Conservation (phyloP, 2,888 invertebrate genomes). For the Megalurothrips usitatus region DNA sequence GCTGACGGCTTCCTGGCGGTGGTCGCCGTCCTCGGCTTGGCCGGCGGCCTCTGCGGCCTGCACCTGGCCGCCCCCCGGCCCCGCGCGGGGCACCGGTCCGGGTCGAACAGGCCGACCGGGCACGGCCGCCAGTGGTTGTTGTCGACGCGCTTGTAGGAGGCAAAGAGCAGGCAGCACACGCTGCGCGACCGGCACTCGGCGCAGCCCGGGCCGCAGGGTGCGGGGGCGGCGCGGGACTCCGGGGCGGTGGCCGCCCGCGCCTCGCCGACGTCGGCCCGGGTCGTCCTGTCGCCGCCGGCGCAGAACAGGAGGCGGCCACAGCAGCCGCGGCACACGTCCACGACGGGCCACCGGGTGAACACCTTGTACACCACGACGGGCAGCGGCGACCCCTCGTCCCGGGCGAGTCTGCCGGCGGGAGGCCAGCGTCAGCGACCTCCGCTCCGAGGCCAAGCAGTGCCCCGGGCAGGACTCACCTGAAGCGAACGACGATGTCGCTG, state of each 20-base stretch:
- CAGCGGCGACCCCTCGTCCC: not conserved
- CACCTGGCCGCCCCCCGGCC: not conserved
- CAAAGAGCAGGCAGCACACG: slow-evolving; percentile 1
- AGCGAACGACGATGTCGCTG: slow-evolving; percentile 15
- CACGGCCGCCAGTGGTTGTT: slow-evolving; percentile 13
- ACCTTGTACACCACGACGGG: slow-evolving; percentile 13
- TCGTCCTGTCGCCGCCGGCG: too few species aligned
- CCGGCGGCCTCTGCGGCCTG: not conserved
- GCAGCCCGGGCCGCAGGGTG: not conserved
- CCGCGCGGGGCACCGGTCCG: not conserved
- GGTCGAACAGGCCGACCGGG: not conserved
- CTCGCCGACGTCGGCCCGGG: not conserved
- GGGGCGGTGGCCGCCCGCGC: not conserved
- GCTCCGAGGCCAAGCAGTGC: too few species aligned
- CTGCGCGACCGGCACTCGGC: not conserved
- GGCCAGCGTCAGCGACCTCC: too few species aligned
- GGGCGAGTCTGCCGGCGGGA: not conserved
- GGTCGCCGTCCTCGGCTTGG: too few species aligned
- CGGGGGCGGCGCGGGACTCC: not conserved
- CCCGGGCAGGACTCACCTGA: too few species aligned
- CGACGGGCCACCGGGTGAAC: slow-evolving; percentile 1
- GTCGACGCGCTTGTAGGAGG: slow-evolving; percentile 18
- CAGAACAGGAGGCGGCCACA: not conserved
- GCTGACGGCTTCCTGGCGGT: not conserved
- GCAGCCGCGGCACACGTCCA: slow-evolving; percentile 12